Evolutionary conservation across 2,888 invertebrate species (phyloP).

Genomic region (Psylliodes chrysocephalus): DNA sequence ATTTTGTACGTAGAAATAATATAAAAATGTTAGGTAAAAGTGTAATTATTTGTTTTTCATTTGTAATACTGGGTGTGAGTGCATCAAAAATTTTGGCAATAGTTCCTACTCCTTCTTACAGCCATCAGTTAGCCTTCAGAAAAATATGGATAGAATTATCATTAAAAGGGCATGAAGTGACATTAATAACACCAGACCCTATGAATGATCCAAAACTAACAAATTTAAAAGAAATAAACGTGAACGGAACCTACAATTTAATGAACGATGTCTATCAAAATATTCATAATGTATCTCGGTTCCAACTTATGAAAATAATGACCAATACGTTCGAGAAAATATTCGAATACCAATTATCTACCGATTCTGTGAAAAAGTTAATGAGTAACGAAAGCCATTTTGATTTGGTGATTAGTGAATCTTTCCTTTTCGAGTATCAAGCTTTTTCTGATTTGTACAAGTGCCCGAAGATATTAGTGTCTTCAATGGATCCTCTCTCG

Average conservation of each 20-base stretch:
- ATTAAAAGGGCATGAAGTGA: constrained; percentile 56
- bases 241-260: constrained; percentile 31
- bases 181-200: constrained; percentile 55
- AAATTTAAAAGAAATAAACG: constrained; percentile 48
- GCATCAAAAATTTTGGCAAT: constrained; percentile 45
- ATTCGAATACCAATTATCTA: not conserved
- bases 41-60: no score
- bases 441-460: not conserved
- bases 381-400: not conserved
- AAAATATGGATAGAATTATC: constrained; percentile 52
- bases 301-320: not conserved
- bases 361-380: not conserved
- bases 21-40: no score
- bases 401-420: not conserved
- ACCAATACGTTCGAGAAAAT: not conserved
- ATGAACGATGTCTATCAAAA: not conserved
- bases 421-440: not conserved
- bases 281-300: not conserved
- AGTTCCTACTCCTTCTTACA: constrained; percentile 51
- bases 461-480: not conserved
- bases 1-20: no score
- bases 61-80: no score
- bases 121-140: constrained; percentile 52
- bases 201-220: constrained; percentile 39
- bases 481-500: not conserved